Evolutionary conservation across 1,140 invertebrate species (phyloP), one percentile per base, ranked within the genome.

Genomic region (Homalodisca vitripennis): DNA sequence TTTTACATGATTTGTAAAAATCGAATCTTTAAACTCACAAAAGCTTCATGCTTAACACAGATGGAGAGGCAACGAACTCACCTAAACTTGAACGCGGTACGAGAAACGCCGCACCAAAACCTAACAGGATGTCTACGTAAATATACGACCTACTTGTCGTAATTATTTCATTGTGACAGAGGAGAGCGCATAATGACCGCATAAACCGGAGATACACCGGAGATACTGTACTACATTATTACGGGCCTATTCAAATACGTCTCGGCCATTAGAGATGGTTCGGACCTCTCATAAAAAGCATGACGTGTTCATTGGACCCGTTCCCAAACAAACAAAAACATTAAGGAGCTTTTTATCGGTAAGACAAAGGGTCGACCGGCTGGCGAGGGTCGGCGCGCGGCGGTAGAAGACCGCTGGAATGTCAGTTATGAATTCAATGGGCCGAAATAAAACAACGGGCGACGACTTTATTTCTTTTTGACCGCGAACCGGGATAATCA

Each of bases 261-360:
- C n/a, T 14, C 3, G 48, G 48, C 22, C 48, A 51, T 51, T 51
- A 51, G 22, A 22, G 48, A 6, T 6, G 34, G 17, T 6, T 10
- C 17, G 34, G n/a, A 22, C 48, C n/a, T n/a, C n/a, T n/a, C 3
- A 20, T 51, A 51, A 51, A 51, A 51, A 51, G 3, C 3, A 14
- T 51, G 48, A 51, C 48, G 22, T 51, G 48, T 51, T 51, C 55
- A 60, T 60, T 22, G 10, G 13, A n/a, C n/a, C n/a, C n/a, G n/a
- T n/a, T 27, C 22, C 10, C 12, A 60, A 60, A 60, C 29, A 60
- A 60, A 60, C 29, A 60, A 60, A 60, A 60, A 51, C 17, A 51
- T 14, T 20, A 14, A 3, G 48, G 48, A 20, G 14, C 48, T 51
- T 22, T 51, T 51, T 51, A 20, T 51, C 17, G 17, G 14, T 51